These are phyloP conservation scores for Cotesia typhae DNA, from an alignment of 1,140 invertebrate species.

Conservation along the genomic window DNA sequence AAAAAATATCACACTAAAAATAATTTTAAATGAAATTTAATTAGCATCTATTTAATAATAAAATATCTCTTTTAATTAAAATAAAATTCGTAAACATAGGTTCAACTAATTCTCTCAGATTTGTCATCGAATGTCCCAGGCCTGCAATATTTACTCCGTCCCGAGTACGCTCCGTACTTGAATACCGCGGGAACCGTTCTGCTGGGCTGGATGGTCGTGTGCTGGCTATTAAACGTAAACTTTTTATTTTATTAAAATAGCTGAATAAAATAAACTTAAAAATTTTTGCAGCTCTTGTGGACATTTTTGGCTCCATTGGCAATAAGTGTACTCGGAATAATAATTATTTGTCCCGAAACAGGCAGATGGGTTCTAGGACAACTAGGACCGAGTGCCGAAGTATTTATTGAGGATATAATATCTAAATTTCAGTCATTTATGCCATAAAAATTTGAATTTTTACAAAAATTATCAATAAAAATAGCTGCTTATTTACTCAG, in stretches of 20 bases:
- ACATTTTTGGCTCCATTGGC: slow-evolving; percentile 41
- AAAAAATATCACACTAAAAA: too few relatives aligned
- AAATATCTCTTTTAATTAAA: neutral
- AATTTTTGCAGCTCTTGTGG: slow-evolving; percentile 44
- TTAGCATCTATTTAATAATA: too few relatives aligned
- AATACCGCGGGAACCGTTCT: slow-evolving; percentile 50
- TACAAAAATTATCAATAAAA: neutral
- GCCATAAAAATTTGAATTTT: slow-evolving; percentile 20
- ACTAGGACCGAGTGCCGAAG: slow-evolving; percentile 37
- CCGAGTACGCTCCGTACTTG: slow-evolving; percentile 46
- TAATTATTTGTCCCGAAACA: slow-evolving; percentile 49
- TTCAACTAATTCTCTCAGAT: slow-evolving; percentile 46
- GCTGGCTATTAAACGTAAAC: slow-evolving; percentile 49
- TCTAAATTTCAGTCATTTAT: slow-evolving; percentile 38
- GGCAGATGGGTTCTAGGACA: slow-evolving; percentile 45
- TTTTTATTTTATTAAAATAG: neutral
- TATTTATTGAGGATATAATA: slow-evolving; percentile 29
- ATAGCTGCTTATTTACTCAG: too few relatives aligned
- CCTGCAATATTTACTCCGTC: slow-evolving; percentile 38
- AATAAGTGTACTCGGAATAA: slow-evolving; percentile 45
- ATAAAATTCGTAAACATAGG: slow-evolving; percentile 31
- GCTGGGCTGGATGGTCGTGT: slow-evolving; percentile 51
- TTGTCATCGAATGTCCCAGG: slow-evolving; percentile 43
- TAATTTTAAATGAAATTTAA: too few relatives aligned
- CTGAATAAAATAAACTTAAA: slow-evolving; percentile 9